phyloP scores from a whole-genome alignment of 2,888 invertebrate species.

The Adelognathus sp. region DNA sequence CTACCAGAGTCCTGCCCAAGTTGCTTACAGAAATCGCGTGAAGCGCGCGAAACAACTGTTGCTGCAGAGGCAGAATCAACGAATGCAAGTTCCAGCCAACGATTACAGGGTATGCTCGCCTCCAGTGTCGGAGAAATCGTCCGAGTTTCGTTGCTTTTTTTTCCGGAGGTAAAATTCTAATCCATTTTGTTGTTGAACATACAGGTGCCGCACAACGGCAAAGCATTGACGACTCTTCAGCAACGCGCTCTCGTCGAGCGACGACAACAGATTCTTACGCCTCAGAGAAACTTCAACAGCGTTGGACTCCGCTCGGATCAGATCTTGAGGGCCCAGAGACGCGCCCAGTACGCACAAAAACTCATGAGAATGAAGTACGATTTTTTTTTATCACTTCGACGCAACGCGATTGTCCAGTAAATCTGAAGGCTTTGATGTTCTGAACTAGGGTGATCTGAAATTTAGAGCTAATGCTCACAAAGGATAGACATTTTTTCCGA shows the following conservation, averaged over 20 bases:
- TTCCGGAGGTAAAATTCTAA: not conserved
- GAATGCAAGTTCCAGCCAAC: conserved; percentile 70
- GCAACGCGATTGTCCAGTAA: no score
- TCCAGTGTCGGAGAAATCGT: not conserved
- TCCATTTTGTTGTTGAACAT: not conserved
- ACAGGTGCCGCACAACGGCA: conserved; percentile 69
- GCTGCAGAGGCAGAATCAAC: conserved; percentile 75
- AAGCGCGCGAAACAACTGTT: conserved; percentile 77
- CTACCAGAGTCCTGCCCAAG: conserved; percentile 78
- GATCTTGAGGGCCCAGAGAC: conserved; percentile 76
- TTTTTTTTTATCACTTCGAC: no score
- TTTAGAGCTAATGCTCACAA: no score
- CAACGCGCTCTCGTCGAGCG: conserved; percentile 73
- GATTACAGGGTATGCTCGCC: conserved; percentile 72
- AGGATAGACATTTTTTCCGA: no score
- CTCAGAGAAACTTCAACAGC: conserved; percentile 72
- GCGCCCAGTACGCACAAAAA: conserved; percentile 78
- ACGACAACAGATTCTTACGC: conserved; percentile 73
- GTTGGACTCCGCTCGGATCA: conserved; percentile 77
- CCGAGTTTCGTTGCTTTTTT: not conserved
- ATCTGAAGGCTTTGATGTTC: no score
- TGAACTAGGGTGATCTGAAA: no score
- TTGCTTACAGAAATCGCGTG: conserved; percentile 78
- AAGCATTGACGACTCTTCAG: conserved; percentile 69
- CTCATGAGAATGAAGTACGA: conserved; percentile 77